Conservation (phyloP, 2,888 invertebrate genomes). For the Calameuta pallipes region DNA sequence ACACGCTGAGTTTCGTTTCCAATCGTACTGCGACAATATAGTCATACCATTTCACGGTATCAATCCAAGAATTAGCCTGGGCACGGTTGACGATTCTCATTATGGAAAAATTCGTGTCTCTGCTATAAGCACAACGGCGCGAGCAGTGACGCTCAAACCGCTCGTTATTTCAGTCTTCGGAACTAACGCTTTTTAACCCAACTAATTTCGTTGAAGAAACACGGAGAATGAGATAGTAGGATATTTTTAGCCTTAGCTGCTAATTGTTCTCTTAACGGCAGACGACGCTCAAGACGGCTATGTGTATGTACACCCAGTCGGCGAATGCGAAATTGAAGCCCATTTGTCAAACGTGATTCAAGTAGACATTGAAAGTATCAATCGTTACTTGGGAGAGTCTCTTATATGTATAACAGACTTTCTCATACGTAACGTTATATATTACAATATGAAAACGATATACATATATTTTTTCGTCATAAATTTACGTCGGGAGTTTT, state of each 20-base stretch:
- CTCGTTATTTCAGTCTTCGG: background rate
- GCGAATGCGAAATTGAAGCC: background rate
- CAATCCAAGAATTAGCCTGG: background rate
- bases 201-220: background rate
- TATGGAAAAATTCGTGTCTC: background rate
- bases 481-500: no score
- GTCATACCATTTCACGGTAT: background rate
- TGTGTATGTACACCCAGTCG: background rate
- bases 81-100: background rate
- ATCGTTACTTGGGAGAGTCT: background rate
- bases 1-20: background rate
- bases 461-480: no score
- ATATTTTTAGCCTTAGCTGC: background rate
- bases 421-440: no score
- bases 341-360: background rate
- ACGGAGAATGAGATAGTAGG: background rate
- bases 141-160: background rate
- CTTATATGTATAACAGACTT: background rate
- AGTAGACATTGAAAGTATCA: background rate
- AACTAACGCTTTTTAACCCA: background rate
- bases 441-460: no score
- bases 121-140: background rate
- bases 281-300: background rate
- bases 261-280: background rate
- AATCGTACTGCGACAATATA: background rate